phyloP scores from a whole-genome alignment of 2,888 invertebrate genomes.

The Choreutis nemorana region DNA sequence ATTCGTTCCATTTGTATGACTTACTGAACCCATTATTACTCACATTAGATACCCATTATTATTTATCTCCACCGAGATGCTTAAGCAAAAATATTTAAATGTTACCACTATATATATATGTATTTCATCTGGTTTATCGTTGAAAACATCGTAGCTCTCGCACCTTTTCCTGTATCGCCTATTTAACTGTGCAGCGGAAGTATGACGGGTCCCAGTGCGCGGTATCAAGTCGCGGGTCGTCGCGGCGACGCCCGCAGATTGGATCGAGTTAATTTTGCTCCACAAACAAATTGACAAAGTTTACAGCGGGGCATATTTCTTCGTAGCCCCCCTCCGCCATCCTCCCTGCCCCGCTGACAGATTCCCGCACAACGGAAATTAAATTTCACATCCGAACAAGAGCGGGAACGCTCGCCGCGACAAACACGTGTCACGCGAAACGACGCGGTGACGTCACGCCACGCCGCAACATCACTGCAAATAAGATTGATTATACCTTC shows the following conservation, averaged over 20 bases:
- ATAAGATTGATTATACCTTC: slow-evolving; percentile 32
- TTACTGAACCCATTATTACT: no score
- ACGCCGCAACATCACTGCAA: slow-evolving; percentile 19
- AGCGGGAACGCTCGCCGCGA: slow-evolving; percentile 44
- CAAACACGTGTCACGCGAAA: slow-evolving; percentile 39
- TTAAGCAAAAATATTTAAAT: no score
- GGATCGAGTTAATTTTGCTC: slow-evolving; percentile 67
- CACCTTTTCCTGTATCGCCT: slow-evolving; percentile 28
- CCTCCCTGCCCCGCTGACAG: slow-evolving; percentile 34
- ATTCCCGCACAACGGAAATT: slow-evolving; percentile 62
- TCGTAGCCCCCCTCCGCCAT: slow-evolving; percentile 31
- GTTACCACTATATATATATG: no score
- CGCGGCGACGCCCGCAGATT: slow-evolving; percentile 49
- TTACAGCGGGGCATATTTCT: slow-evolving; percentile 66
- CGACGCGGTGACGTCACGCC: slow-evolving; percentile 16
- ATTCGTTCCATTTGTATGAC: no score
- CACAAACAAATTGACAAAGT: slow-evolving; percentile 68
- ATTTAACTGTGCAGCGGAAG: slow-evolving; percentile 29
- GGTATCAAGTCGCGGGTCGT: slow-evolving; percentile 46
- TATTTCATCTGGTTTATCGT: no score
- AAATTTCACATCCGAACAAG: slow-evolving; percentile 67
- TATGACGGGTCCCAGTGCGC: slow-evolving; percentile 30
- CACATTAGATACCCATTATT: no score
- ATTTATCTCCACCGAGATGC: no score
- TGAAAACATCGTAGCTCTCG: no score